Evolutionary conservation across 2,888 invertebrate species (phyloP).

Genomic region (Agrotis puta): DNA sequence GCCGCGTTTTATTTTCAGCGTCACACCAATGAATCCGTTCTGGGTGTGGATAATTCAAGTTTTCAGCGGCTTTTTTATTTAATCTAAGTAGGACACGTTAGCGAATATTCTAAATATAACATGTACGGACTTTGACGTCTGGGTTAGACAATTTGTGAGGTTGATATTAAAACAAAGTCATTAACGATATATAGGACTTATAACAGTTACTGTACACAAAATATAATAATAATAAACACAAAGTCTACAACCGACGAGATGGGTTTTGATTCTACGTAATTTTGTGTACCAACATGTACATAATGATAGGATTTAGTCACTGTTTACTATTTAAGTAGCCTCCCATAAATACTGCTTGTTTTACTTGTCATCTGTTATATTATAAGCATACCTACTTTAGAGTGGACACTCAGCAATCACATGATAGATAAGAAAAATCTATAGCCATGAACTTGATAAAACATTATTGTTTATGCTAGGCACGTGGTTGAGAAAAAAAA

Average conservation of each 20-base stretch:
- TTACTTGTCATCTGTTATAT: slow-evolving; percentile 21
- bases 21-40: slow-evolving; percentile 75
- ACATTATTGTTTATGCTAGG: slow-evolving; percentile 31
- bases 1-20: slow-evolving; percentile 77
- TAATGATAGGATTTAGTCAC: not conserved
- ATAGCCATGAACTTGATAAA: slow-evolving; percentile 68
- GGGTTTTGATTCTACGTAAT: not conserved
- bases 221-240: not conserved
- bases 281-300: not conserved
- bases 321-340: slow-evolving; percentile 18
- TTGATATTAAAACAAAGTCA: slow-evolving; percentile 25
- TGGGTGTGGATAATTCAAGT: slow-evolving; percentile 53
- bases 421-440: slow-evolving; percentile 53
- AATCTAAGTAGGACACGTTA: slow-evolving; percentile 42
- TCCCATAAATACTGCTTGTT: slow-evolving; percentile 41
- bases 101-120: slow-evolving; percentile 42
- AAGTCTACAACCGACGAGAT: not conserved
- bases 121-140: slow-evolving; percentile 11
- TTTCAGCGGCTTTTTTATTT: slow-evolving; percentile 36
- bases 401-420: slow-evolving; percentile 40
- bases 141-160: slow-evolving; percentile 35
- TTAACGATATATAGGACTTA: slow-evolving; percentile 17
- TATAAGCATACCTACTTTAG: slow-evolving; percentile 24
- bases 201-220: slow-evolving; percentile 8
- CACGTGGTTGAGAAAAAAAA: slow-evolving; percentile 2